Evolutionary conservation across 1,140 invertebrate genomes (phyloP).

Genomic region (Caerostris darwini): DNA sequence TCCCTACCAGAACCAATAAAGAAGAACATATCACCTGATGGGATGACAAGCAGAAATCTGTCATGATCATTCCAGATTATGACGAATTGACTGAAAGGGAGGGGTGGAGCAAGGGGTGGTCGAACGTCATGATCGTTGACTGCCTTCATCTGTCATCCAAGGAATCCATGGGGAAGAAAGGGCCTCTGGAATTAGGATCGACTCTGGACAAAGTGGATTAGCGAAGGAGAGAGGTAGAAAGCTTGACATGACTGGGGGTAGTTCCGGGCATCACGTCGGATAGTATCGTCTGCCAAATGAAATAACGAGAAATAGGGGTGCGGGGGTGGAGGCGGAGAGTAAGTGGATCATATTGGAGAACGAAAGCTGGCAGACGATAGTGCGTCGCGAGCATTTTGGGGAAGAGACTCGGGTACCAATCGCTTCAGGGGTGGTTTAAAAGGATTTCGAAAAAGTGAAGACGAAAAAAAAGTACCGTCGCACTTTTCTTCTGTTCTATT

Average conservation of each 20-base stretch:
- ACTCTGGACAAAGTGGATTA: constrained; percentile 28
- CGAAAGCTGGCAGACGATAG: not conserved
- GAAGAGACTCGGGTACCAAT: not conserved
- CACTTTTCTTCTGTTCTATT: too few species aligned
- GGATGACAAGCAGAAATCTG: not conserved
- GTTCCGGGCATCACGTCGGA: not conserved
- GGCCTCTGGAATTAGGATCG: not conserved
- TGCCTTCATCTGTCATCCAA: not conserved
- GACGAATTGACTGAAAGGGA: constrained; percentile 32
- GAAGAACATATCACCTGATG: not conserved
- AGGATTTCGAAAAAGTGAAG: not conserved
- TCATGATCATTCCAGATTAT: constrained; percentile 29
- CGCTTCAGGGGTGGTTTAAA: constrained; percentile 10
- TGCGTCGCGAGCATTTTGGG: not conserved
- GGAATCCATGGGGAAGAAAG: not conserved
- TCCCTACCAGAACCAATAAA: not conserved
- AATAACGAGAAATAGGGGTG: not conserved
- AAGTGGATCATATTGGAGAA: not conserved
- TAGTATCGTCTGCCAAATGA: constrained; percentile 31
- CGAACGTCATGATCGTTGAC: not conserved
- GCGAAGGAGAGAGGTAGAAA: not conserved
- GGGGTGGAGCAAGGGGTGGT: not conserved
- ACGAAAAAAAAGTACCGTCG: not conserved
- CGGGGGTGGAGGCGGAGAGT: not conserved
- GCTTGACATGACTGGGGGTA: not conserved